Evolutionary conservation across 2,797 vertebrate species (phyloP).

Genomic region (Peromyscus melanophrys): DNA sequence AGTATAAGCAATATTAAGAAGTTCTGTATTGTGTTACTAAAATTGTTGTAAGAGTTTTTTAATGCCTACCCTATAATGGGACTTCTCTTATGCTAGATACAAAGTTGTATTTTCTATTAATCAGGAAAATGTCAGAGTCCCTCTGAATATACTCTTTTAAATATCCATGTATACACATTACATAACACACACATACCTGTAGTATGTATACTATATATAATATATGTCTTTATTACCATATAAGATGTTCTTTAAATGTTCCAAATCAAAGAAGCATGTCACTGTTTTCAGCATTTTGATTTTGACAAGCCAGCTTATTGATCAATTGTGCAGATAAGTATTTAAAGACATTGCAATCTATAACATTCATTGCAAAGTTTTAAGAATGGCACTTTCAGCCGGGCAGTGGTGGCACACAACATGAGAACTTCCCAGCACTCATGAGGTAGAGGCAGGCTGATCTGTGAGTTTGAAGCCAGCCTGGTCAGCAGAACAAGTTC

Average conservation of each 20-base stretch:
- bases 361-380: neutral
- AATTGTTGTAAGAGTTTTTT: neutral
- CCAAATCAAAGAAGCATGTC: neutral
- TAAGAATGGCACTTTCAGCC: slow-evolving; percentile 18
- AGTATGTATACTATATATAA: neutral
- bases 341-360: slow-evolving; percentile 41
- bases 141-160: slow-evolving; percentile 9
- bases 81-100: slow-evolving; percentile 26
- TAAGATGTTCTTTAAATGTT: slow-evolving; percentile 43
- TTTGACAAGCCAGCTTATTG: neutral
- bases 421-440: neutral
- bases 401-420: neutral
- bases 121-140: slow-evolving; percentile 26
- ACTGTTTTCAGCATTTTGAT: neutral
- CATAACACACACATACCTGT: neutral
- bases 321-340: neutral
- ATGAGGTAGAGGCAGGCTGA: neutral
- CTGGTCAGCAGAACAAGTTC: neutral
- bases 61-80: neutral
- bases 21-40: neutral
- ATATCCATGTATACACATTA: neutral
- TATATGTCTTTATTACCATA: neutral
- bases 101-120: slow-evolving; percentile 25
- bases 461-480: neutral
- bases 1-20: slow-evolving; percentile 6